Evolutionary conservation across 2,888 invertebrate species (phyloP), one percentile per base, ranked within the genome.

Genomic region (Dryomyza anilis): DNA sequence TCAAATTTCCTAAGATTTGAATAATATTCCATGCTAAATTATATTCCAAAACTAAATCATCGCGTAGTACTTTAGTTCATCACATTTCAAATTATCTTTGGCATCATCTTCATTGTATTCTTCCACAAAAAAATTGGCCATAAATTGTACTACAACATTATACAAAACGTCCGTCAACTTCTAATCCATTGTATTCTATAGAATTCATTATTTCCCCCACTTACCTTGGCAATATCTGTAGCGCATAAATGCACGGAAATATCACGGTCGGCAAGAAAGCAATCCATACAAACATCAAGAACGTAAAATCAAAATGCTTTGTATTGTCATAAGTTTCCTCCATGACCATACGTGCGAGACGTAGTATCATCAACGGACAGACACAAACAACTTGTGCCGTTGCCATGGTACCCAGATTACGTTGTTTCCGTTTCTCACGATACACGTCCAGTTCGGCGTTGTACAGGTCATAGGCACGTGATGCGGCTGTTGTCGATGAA

Each of bases 291-390:
- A 91, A 88, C 76, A 88, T 85, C 53, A 88, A 85, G 77, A 87
- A 91, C 2, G 88, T 88, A 58, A 91, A 86, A 74, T 91, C 91
- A 69, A 90, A 88, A 73, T 89, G 87, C 39, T 85, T 86, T 53
- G 85, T 86, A 77, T 90, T 91, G 67, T 89, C 88, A 74, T 90
- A 89, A 0, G 89, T 90, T 78, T 91, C 91, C 61, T 86, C 84
- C 53, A 90, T 83, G 46, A 88, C 87, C 72, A 89, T 85, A 56
- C 88, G 86, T 0, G 88, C 89, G 50, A 91, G 82, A 68, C 87
- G 85, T 74, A 87, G 80, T 48, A 85, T 82, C 86, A 89, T 89
- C 70, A 91, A 77, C 0, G 91, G 91, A 72, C 89, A 88, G 72
- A 90, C 81, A 71, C 89, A 90, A 63, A 88, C 84, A 19, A 88